Base-by-base conservation (phyloP, 1,140 invertebrate genomes). In the Berghia stephanieae region DNA sequence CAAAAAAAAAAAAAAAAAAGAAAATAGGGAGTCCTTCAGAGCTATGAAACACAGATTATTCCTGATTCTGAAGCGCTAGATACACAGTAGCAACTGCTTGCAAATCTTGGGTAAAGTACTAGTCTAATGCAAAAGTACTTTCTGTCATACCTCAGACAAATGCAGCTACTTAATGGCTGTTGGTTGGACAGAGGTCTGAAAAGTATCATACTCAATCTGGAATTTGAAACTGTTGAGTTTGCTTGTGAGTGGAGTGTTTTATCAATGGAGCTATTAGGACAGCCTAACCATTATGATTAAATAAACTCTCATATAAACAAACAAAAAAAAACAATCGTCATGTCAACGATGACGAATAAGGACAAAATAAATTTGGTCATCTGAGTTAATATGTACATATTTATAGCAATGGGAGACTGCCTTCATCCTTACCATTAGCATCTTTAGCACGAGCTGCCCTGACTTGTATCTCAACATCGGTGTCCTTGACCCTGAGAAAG, bases 371-470 rank as follows among this genome's bases (percentile, higher is more conserved):
- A 70, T n/a, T n/a, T n/a, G n/a, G n/a, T n/a, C n/a, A n/a, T n/a
- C n/a, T n/a, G n/a, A n/a, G n/a, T n/a, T n/a, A n/a, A n/a, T n/a
- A n/a, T n/a, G n/a, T n/a, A n/a, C n/a, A n/a, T n/a, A n/a, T n/a
- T n/a, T n/a, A n/a, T n/a, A n/a, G n/a, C n/a, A n/a, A n/a, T n/a
- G n/a, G n/a, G n/a, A n/a, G n/a, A n/a, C n/a, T n/a, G n/a, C n/a
- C n/a, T n/a, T n/a, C n/a, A n/a, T n/a, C n/a, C 75, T 68, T 75
- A 86, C 86, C 83, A 31, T 84, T 63, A 36, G 72, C 79, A 78
- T 87, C 82, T 70, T 67, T 80, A 1, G 84, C 84, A 57, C 79
- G 83, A 13, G 67, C 73, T 13, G 86, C 79, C 46, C 81, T 57
- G 0, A 87, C 85, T 69, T 87, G 85, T 44, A 87, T 77, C 42